phyloP scores from a whole-genome alignment of 1,140 invertebrate species.

The Drosophila funebris region DNA sequence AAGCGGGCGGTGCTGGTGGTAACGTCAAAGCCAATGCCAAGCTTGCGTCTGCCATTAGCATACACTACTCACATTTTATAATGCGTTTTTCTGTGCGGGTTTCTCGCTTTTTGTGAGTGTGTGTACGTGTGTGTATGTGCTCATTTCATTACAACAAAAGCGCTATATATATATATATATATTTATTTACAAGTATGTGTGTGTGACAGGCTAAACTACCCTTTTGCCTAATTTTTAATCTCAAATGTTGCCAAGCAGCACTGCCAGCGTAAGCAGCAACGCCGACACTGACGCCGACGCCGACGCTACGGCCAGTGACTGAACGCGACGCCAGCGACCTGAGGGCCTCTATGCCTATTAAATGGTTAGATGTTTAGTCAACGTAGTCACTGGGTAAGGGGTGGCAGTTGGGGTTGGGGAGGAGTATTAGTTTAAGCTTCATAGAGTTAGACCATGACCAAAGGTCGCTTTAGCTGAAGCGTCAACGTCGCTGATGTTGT shows the following conservation, averaged over 20 bases:
- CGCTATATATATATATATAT: constrained; percentile 39
- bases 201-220: constrained; percentile 66
- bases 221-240: constrained; percentile 82
- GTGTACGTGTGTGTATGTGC: constrained; percentile 46
- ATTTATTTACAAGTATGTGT: constrained; percentile 24
- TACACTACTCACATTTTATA: constrained; percentile 81
- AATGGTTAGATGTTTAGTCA: constrained; percentile 33
- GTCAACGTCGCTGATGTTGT: not conserved
- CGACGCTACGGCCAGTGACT: no score
- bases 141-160: constrained; percentile 77
- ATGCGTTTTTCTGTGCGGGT: constrained; percentile 55
- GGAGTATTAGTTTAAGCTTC: constrained; percentile 33
- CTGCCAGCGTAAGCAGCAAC: constrained; percentile 10
- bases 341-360: constrained; percentile 30
- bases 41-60: constrained; percentile 78
- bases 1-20: not conserved
- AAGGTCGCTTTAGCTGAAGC: constrained; percentile 16
- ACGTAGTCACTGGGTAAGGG: not conserved
- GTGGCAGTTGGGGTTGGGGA: not conserved
- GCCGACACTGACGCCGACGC: not conserved
- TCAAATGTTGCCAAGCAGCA: constrained; percentile 62
- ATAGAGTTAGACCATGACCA: constrained; percentile 26
- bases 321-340: no score
- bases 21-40: constrained; percentile 47
- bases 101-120: constrained; percentile 17